Conservation (phyloP, 2,888 invertebrate species). For the Tyria jacobaeae region DNA sequence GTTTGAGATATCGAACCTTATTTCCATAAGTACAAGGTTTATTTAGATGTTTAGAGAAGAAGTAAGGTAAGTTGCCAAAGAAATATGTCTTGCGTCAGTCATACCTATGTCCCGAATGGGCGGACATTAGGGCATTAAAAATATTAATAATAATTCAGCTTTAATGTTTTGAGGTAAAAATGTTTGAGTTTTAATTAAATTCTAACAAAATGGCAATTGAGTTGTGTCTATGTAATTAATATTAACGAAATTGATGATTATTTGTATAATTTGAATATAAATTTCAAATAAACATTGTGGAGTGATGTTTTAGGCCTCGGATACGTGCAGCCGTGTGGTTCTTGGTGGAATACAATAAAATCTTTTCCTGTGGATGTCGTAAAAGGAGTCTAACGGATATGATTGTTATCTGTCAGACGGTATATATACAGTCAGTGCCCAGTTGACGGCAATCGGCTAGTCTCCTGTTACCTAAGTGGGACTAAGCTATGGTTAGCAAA, state of each 20-base stretch:
- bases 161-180: slow-evolving; percentile 50
- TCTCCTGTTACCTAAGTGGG: no score
- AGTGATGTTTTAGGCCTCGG: slow-evolving; percentile 12
- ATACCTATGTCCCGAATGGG: slow-evolving; percentile 67
- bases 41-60: not conserved
- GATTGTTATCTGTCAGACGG: no score
- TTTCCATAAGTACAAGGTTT: rapidly evolving
- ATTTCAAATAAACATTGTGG: slow-evolving; percentile 26
- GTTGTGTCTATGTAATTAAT: slow-evolving; percentile 39
- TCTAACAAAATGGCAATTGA: slow-evolving; percentile 39
- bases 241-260: slow-evolving; percentile 30
- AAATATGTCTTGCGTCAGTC: slow-evolving; percentile 62
- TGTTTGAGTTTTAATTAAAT: slow-evolving; percentile 47
- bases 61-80: slow-evolving; percentile 43
- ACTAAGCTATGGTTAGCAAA: no score
- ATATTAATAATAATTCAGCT: slow-evolving; percentile 52
- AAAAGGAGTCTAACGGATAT: no score
- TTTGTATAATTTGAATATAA: slow-evolving; percentile 35
- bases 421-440: no score
- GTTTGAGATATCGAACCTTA: slow-evolving; percentile 16
- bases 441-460: no score
- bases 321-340: slow-evolving; percentile 7
- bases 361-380: no score
- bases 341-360: no score
- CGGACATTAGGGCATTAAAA: slow-evolving; percentile 62